Base-by-base conservation (phyloP, 1,140 invertebrate genomes). In the Drosophila cardini region DNA sequence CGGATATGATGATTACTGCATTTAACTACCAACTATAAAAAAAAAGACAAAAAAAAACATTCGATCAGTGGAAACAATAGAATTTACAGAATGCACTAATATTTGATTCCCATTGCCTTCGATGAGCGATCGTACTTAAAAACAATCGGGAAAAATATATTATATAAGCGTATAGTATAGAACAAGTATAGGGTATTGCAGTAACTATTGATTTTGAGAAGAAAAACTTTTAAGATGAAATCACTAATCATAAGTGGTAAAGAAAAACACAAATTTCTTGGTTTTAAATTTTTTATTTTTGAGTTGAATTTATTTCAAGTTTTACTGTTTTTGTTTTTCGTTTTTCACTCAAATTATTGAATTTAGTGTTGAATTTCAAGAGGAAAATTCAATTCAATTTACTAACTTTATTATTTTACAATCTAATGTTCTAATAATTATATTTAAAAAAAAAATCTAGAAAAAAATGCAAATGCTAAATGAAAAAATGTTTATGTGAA, bases 331-430 rank as follows among this genome's bases (percentile, higher is more conserved):
- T 67, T n/a, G 34, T 65, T 74, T 45, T 38, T 60, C 30, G 61
- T 80, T 72, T 78, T 75, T 85, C 40, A 55, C 53, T 63, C 68
- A 78, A 76, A 81, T 76, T 86, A 86, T 85, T 81, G 72, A 79
- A 83, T 78, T 83, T 74, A 72, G 32, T 67, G 42, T 53, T 78
- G 79, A 86, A 86, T 77, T 89, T 87, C 83, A 87, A 87, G 84
- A 87, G 79, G 80, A 84, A 87, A 87, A 87, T 80, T 89, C 83
- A 87, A 87, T 80, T 89, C 83, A 76, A 48, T 71, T 70, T 55
- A 30, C 52, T 75, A 71, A 58, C 16, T 58, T 64, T 50, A 38
- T 65, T 30, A 71, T 43, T 69, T 77, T 67, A 53, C 53, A 72
- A 53, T 52, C 61, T 72, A 83, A 72, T 76, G 46, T 57, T 76